Base-by-base conservation (phyloP, 2,888 invertebrate genomes). In the Caenorhabditis doughertyi region DNA sequence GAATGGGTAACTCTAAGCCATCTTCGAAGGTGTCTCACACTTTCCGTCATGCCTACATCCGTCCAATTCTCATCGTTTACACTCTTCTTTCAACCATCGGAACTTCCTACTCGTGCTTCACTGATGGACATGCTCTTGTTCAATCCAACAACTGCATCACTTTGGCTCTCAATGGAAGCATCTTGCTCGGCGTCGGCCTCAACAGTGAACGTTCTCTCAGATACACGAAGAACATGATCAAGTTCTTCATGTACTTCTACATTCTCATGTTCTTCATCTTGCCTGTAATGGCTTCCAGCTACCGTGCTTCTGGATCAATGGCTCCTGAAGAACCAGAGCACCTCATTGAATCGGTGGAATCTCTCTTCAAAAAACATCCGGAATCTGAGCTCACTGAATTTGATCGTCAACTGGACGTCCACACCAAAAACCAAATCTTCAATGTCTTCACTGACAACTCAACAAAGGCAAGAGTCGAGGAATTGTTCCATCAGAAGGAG, bases 21-120 rank as follows among this genome's bases (percentile, higher is more conserved):
- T 23, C 23, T 11, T 4, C 32, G 16, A 47, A 47, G 13, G 35
- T 35, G 35, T 9, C 35, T 27, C 39, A 35, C 23, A 13, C 60
- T 60, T n/a, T 42, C 25, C 60, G 60, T 27, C 39, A 42, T 4
- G 60, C 60, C 13, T 42, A 27, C 42, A 27, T 60, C 5, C 60
- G 60, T 27, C 60, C 60, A 9, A 27, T 60, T n/a, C 60, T 60
- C n/a, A 25, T 60, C 27, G n/a, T 27, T n/a, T 60, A 60, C 35
- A 16, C 60, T 4, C 7, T 42, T 9, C 27, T 60, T 3, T 23
- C 23, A 25, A 23, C 42, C 8, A 3, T 42, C n/a, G 60, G 60
- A 3, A 42, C 39, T 23, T 9, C n/a, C 39, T 60, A 60, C 42
- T 3, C 42, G 16, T 23, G 13, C 18, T 2, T 60, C 60, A 60